These are phyloP conservation scores for Timema cristinae DNA, from an alignment of 2,888 invertebrate genomes.

Conservation along the genomic window DNA sequence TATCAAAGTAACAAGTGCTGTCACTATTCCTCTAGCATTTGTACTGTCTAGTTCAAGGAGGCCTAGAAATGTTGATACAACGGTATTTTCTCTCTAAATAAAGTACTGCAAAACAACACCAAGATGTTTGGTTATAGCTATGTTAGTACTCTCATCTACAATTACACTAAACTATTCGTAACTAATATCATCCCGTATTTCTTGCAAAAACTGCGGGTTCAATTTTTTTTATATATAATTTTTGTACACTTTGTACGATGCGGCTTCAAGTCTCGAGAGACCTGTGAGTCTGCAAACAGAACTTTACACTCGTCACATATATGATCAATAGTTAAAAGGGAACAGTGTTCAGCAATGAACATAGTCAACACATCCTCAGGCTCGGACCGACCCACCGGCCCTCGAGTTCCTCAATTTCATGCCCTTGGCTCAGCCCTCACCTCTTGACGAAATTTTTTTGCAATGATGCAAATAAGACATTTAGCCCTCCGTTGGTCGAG, in stretches of 20 bases:
- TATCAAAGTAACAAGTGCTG: background rate
- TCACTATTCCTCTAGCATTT: background rate
- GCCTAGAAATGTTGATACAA: background rate
- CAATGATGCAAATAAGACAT: too few relatives aligned
- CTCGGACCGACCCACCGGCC: too few relatives aligned
- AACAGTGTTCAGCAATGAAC: background rate
- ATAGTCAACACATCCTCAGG: background rate
- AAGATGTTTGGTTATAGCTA: background rate
- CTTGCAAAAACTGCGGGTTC: background rate
- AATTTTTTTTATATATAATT: background rate
- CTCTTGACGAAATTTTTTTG: too few relatives aligned
- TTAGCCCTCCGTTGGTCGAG: too few relatives aligned
- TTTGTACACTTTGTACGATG: background rate
- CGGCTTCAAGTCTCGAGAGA: background rate
- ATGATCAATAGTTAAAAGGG: constrained; percentile 3
- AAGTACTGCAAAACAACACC: background rate
- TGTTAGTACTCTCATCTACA: background rate
- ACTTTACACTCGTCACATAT: background rate
- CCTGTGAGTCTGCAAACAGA: background rate
- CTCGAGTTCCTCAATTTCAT: too few relatives aligned
- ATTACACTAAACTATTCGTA: background rate
- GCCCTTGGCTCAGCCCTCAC: too few relatives aligned
- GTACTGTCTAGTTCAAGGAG: background rate
- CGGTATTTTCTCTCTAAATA: background rate
- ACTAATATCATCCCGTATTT: background rate